Percentiles rank a stretch among this genome's conserved stretches.
These are phyloP conservation scores for Romanogobio albipinnatus DNA, from an alignment of 2,113 vertebrate genomes.

Conservation along the genomic window DNA sequence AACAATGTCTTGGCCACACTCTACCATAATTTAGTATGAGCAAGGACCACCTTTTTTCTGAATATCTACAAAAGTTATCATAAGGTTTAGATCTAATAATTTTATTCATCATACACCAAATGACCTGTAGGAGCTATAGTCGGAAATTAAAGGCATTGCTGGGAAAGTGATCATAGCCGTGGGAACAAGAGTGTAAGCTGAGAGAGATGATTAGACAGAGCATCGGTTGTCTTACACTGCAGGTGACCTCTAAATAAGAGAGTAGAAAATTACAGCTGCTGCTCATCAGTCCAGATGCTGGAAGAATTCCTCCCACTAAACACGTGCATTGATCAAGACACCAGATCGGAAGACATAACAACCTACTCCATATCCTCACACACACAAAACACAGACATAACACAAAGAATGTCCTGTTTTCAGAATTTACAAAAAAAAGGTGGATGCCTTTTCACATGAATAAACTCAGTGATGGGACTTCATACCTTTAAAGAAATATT, in stretches of 20 bases:
- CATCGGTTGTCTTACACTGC: neutral
- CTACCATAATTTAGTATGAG: neutral
- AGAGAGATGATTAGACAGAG: conserved; percentile 22
- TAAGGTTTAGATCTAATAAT: neutral
- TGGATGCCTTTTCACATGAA: neutral
- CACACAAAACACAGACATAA: neutral
- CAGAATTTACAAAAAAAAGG: neutral
- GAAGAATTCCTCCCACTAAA: conserved; percentile 30
- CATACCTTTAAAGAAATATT: neutral
- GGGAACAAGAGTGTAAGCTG: conserved; percentile 12
- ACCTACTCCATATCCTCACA: neutral
- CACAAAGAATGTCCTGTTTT: neutral
- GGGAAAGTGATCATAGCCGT: conserved; percentile 1
- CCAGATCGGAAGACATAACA: neutral
- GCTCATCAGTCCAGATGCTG: conserved; percentile 28
- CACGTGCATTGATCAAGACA: neutral
- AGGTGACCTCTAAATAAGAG: conserved; percentile 34
- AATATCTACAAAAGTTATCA: neutral
- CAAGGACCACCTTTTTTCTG: neutral
- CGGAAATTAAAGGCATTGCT: neutral
- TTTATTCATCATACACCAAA: neutral
- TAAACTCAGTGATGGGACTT: neutral
- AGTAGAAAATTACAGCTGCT: conserved; percentile 28
- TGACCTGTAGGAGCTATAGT: neutral
- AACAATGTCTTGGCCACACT: neutral